Evolutionary conservation across 2,888 invertebrate genomes (phyloP).

Genomic region (Caenorhabditis afra): DNA sequence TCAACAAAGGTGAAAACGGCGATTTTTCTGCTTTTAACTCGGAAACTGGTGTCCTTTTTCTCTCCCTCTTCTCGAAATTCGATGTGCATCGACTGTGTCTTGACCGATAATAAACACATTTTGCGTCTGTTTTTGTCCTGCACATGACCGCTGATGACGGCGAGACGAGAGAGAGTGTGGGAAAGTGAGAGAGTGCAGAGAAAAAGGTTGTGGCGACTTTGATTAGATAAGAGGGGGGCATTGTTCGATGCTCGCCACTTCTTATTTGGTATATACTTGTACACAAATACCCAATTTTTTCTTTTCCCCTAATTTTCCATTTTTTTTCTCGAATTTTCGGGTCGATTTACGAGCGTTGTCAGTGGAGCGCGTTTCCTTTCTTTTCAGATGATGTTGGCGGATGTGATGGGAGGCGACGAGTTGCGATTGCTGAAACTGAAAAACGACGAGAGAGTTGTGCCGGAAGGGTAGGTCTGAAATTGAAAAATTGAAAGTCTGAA

Average conservation of each 20-base stretch:
- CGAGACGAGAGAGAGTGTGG: too few species aligned
- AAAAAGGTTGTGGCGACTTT: not conserved
- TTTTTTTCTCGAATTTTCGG: not conserved
- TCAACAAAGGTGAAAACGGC: too few species aligned
- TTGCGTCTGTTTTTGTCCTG: not conserved
- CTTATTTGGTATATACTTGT: not conserved
- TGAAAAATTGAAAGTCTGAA: too few species aligned
- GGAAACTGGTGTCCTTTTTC: conserved; percentile 38
- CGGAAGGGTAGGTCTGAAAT: conserved; percentile 26
- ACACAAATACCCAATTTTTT: too few species aligned
- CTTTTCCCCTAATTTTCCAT: not conserved
- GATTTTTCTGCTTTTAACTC: conserved; percentile 40
- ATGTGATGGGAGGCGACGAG: conserved; percentile 22
- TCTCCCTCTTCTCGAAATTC: not conserved
- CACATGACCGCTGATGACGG: not conserved
- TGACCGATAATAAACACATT: conserved; percentile 1
- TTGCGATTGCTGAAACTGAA: conserved; percentile 11
- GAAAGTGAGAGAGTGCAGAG: not conserved
- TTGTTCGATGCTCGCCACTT: not conserved
- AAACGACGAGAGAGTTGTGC: conserved; percentile 17
- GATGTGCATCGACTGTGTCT: not conserved
- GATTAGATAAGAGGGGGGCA: conserved; percentile 1
- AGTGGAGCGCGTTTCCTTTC: not conserved
- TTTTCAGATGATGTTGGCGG: conserved; percentile 42
- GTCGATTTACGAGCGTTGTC: not conserved